phyloP scores from a whole-genome alignment of 2,888 invertebrate genomes.

The Pachymerium ferrugineum region DNA sequence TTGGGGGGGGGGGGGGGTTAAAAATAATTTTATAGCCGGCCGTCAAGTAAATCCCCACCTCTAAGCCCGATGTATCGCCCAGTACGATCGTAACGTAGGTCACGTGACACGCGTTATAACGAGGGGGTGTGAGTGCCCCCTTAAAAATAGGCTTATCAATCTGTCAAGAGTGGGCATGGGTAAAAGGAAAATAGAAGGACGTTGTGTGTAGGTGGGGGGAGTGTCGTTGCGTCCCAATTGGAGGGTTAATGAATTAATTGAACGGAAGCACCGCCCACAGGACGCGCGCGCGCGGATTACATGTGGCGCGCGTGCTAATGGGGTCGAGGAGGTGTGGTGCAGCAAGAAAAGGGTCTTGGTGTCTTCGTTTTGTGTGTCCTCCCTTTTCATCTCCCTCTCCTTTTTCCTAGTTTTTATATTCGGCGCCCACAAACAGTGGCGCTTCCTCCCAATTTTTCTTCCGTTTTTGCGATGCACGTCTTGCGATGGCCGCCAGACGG shows the following conservation, averaged over 20 bases:
- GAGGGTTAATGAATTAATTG: slow-evolving; percentile 33
- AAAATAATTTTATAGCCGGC: not conserved
- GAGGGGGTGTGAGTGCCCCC: not conserved
- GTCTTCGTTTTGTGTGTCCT: not conserved
- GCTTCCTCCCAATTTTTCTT: slow-evolving; percentile 15
- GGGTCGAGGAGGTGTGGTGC: slow-evolving; percentile 15
- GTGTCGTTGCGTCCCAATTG: slow-evolving; percentile 25
- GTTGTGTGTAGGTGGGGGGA: not conserved
- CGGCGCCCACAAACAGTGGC: slow-evolving; percentile 18
- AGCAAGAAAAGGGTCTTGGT: slow-evolving; percentile 11
- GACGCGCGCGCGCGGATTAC: slow-evolving; percentile 27
- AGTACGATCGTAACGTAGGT: not conserved
- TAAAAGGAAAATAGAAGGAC: not conserved
- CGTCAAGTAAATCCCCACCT: not conserved
- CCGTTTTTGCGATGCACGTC: not conserved
- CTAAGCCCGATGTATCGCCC: not conserved
- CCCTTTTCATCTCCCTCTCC: not conserved
- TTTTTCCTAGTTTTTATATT: not conserved
- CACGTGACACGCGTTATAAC: not conserved
- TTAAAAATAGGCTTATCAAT: not conserved
- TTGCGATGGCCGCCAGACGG: not conserved
- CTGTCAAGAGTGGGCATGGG: not conserved
- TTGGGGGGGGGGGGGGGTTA: not conserved
- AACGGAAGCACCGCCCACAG: slow-evolving; percentile 30
- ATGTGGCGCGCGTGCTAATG: slow-evolving; percentile 18